Conservation (phyloP, 2,113 vertebrate species). For the Andinoacara biseriatus region DNA sequence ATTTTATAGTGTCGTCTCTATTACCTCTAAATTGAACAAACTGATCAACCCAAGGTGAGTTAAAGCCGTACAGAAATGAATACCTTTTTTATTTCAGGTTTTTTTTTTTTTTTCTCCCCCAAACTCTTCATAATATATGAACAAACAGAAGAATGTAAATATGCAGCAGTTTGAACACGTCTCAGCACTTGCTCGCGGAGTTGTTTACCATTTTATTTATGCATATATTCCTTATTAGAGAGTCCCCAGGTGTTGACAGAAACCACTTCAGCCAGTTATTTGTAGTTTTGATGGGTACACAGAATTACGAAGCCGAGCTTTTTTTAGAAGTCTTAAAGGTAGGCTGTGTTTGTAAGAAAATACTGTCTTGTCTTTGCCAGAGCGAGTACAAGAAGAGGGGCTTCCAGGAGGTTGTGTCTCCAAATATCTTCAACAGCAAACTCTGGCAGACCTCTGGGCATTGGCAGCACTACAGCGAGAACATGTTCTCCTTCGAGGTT, state of each 20-base stretch:
- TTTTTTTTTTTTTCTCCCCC: neutral
- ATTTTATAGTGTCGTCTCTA: slow-evolving; percentile 4
- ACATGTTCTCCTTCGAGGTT: slow-evolving; percentile 98
- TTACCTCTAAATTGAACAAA: neutral
- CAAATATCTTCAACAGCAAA: slow-evolving; percentile 97
- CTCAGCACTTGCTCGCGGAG: neutral
- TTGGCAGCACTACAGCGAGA: slow-evolving; percentile 98
- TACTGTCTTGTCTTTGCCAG: slow-evolving; percentile 68
- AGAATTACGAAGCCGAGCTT: neutral
- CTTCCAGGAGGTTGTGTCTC: slow-evolving; percentile 96
- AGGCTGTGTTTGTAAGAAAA: neutral
- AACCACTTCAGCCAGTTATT: neutral
- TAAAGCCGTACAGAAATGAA: neutral
- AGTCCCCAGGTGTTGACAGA: slow-evolving; percentile 1
- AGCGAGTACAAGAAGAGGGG: slow-evolving; percentile 92
- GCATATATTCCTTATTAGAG: neutral
- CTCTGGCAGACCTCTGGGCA: slow-evolving; percentile 98
- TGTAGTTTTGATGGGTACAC: neutral
- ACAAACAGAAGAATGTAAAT: neutral
- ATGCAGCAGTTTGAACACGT: neutral
- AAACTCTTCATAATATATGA: neutral
- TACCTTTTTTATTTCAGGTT: neutral
- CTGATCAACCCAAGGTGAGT: neutral
- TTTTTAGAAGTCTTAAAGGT: neutral
- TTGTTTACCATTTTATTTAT: neutral